Evolutionary conservation across 2,113 vertebrate genomes (phyloP), one percentile per base, ranked within the genome.

Genomic region (Chascanopsetta lugubris): DNA sequence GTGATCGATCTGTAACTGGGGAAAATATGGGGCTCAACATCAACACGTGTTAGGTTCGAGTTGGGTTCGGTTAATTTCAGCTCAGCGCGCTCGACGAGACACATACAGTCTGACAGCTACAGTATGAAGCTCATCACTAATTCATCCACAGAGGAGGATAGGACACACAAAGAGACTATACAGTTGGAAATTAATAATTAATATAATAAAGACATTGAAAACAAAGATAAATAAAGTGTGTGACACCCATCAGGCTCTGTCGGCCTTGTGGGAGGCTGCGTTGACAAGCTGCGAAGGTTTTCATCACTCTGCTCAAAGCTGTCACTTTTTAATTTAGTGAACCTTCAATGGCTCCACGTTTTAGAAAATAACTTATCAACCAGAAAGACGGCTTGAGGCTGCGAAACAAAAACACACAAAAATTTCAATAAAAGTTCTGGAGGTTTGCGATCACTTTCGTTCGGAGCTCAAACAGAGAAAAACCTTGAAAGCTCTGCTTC

Each of bases 251-350:
- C 1, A 0, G 6, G 8, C 26, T 59, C 30, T 49, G 13, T 3
- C n/a, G 59, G 21, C 24, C 49, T 62, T 45, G 59, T 47, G 42
- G 51, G 61, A 65, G 58, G 50, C 61, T 68, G 57, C 49, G 59
- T 15, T 63, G 47, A 63, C 1, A 18, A n/a, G 36, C 20, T 21
- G 53, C 60, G 42, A 66, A 56, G 61, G 61, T 55, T 49, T 60
- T n/a, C 2, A 38, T 61, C 8, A 3, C 34, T 27, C 21, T 34
- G 61, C 54, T 59, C 13, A 60, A 79, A 50, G 58, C 18, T 59
- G 55, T 26, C 9, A 63, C 34, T 61, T 71, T 43, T 34, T 26
- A 46, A 46, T 43, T 48, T 2, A 12, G 1, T 59, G 49, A 57
- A 57, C 49, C 8, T 45, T 75, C 8, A 69, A 25, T 1, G 15